Conservation (phyloP, 1,140 invertebrate genomes). For the Diabrotica undecimpunctata region DNA sequence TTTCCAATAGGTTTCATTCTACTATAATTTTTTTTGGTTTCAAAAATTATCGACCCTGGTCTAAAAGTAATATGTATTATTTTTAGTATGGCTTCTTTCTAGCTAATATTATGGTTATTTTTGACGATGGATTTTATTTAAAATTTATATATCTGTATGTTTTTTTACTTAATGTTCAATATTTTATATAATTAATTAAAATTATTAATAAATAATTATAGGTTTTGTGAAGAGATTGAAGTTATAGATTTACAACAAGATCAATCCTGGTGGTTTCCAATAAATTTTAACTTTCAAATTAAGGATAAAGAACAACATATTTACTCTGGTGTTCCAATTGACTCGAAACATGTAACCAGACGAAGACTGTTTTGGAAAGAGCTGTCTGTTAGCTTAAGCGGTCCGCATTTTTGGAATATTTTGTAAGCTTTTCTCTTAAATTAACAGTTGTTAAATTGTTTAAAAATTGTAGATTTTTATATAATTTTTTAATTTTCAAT, state of each 20-base stretch:
- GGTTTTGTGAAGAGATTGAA: slow-evolving; percentile 30
- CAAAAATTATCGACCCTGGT: too few species aligned
- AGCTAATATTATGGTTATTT: too few species aligned
- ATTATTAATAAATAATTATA: slow-evolving; percentile 1
- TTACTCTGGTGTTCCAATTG: neutral
- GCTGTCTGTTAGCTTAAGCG: neutral
- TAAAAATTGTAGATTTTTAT: neutral
- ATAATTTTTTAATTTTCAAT: neutral
- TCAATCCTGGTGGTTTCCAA: slow-evolving; percentile 28
- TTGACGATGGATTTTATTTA: too few species aligned
- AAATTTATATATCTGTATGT: too few species aligned
- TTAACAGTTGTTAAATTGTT: neutral
- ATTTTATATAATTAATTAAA: too few species aligned
- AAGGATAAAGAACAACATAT: neutral
- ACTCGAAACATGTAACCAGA: neutral
- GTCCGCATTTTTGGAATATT: slow-evolving; percentile 12
- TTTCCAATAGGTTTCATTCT: too few species aligned
- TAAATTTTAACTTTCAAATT: slow-evolving; percentile 16
- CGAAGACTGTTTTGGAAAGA: neutral
- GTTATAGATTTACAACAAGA: slow-evolving; percentile 30
- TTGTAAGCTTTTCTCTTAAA: neutral
- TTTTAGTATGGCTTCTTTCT: too few species aligned
- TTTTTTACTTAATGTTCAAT: too few species aligned
- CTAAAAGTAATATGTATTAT: too few species aligned
- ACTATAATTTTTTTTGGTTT: too few species aligned